Evolutionary conservation across 2,888 invertebrate species (phyloP).

Genomic region (Endotricha flammealis): DNA sequence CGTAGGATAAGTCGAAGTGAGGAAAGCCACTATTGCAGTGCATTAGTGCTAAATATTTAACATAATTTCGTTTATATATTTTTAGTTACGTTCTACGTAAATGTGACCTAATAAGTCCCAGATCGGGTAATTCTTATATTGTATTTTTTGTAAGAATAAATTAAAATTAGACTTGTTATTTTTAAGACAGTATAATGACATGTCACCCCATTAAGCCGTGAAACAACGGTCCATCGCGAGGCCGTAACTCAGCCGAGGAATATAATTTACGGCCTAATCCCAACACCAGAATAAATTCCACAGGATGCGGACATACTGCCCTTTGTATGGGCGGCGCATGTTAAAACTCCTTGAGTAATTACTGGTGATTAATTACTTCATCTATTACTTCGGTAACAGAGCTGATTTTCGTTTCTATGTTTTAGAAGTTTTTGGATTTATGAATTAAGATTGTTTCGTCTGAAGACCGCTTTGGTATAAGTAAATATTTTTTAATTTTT

Average conservation of each 20-base stretch:
- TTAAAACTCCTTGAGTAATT: conserved; percentile 32
- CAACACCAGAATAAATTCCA: conserved; percentile 50
- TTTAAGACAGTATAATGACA: conserved; percentile 24
- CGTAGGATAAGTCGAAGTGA: too few relatives aligned
- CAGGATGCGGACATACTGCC: conserved; percentile 55
- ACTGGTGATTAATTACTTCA: conserved; percentile 7
- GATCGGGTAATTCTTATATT: neutral
- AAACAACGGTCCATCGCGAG: conserved; percentile 59
- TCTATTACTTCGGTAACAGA: too few relatives aligned
- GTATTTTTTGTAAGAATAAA: conserved; percentile 6
- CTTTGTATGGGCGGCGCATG: conserved; percentile 48
- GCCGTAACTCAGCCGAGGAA: conserved; percentile 57
- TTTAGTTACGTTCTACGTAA: too few relatives aligned
- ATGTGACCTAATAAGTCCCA: neutral
- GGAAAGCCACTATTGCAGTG: too few relatives aligned
- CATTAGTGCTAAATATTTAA: too few relatives aligned
- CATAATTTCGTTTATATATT: too few relatives aligned
- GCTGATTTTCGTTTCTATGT: too few relatives aligned
- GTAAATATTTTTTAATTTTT: too few relatives aligned
- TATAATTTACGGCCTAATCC: conserved; percentile 66
- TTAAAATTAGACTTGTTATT: conserved; percentile 4
- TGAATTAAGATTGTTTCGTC: too few relatives aligned
- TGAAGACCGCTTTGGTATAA: too few relatives aligned
- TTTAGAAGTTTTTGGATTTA: too few relatives aligned
- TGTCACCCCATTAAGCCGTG: conserved; percentile 48